Conservation (phyloP, 2,888 invertebrate genomes). For the Heliothis peltigera region DNA sequence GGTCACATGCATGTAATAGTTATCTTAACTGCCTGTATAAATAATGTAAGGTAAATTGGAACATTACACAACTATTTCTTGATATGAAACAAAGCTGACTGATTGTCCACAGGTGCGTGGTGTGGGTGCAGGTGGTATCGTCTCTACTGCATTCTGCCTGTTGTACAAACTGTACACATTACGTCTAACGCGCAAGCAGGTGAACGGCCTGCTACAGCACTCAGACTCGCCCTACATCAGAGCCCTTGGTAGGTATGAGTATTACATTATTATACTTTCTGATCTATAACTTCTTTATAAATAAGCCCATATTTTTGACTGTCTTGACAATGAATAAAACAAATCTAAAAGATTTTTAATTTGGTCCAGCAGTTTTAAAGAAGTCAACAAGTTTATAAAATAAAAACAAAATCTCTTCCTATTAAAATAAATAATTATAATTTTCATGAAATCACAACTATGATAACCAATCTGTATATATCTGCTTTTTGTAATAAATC, state of each 20-base stretch:
- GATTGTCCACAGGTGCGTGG: constrained; percentile 94
- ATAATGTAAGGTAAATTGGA: no score
- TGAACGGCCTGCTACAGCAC: constrained; percentile 98
- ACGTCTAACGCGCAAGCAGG: constrained; percentile 98
- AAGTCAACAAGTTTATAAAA: no score
- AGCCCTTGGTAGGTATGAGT: constrained; percentile 93
- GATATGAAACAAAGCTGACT: constrained; percentile 26
- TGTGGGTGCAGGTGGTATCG: constrained; percentile 99
- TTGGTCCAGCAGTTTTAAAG: no score
- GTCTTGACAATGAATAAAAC: background rate
- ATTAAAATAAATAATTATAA: no score
- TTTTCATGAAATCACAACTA: no score
- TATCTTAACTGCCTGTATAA: no score
- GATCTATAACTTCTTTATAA: constrained; percentile 9
- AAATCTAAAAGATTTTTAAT: no score
- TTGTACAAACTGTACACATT: constrained; percentile 99
- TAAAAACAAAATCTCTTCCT: no score
- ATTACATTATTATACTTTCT: constrained; percentile 29
- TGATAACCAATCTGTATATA: no score
- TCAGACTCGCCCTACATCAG: constrained; percentile 99
- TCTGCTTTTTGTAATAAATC: no score
- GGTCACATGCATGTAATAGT: no score
- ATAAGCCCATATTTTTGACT: background rate
- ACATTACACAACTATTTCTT: background rate
- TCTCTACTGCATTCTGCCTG: constrained; percentile 99